Evolutionary conservation across 2,888 invertebrate species (phyloP).

Genomic region (Sphaerophoria rueppellii): DNA sequence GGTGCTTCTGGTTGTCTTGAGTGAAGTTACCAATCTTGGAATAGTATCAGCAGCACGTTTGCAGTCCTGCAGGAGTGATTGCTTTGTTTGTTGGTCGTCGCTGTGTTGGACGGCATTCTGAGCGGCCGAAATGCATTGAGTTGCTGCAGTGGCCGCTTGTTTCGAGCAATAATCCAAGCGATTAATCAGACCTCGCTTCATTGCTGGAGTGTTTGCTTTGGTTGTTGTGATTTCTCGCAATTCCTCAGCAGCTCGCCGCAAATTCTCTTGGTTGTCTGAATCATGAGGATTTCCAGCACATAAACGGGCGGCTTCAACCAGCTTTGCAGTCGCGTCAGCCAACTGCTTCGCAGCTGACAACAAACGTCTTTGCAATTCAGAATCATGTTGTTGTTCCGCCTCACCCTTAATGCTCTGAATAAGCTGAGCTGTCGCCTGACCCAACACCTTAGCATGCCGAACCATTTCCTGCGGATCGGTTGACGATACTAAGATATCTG

Average conservation of each 20-base stretch:
- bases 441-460: slow-evolving; percentile 93
- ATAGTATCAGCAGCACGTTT: slow-evolving; percentile 89
- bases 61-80: slow-evolving; percentile 89
- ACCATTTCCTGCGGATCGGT: slow-evolving; percentile 97
- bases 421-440: slow-evolving; percentile 96
- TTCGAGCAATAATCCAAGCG: slow-evolving; percentile 89
- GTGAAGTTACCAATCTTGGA: slow-evolving; percentile 91
- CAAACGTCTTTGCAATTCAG: slow-evolving; percentile 93
- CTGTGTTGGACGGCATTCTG: slow-evolving; percentile 90
- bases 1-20: slow-evolving; percentile 86
- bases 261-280: slow-evolving; percentile 90
- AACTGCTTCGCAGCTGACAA: slow-evolving; percentile 96
- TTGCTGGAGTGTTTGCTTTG: slow-evolving; percentile 89
- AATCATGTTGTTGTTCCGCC: slow-evolving; percentile 93
- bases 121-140: slow-evolving; percentile 94
- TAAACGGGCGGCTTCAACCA: slow-evolving; percentile 97
- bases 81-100: slow-evolving; percentile 84
- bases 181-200: slow-evolving; percentile 88
- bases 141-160: slow-evolving; percentile 93
- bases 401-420: slow-evolving; percentile 98
- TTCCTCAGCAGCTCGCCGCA: slow-evolving; percentile 95
- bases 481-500: slow-evolving; percentile 93
- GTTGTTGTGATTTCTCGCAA: slow-evolving; percentile 94
- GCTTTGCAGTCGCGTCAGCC: slow-evolving; percentile 97
- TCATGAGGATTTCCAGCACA: slow-evolving; percentile 95